Percentiles rank a stretch among this genome's conserved stretches.
phyloP scores from a whole-genome alignment of 2,888 invertebrate genomes.

The Apamea anceps region DNA sequence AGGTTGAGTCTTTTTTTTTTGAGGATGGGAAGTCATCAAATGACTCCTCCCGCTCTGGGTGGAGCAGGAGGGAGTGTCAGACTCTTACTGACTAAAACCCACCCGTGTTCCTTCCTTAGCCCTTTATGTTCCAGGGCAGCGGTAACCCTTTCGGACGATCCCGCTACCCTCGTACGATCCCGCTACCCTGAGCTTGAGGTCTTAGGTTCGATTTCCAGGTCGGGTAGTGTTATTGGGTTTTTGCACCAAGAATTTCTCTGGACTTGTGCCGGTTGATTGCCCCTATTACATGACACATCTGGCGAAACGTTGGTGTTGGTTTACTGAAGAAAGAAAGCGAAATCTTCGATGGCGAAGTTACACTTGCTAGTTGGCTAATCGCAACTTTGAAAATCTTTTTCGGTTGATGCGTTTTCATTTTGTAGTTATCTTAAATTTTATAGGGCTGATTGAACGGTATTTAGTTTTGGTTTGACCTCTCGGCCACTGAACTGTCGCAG shows the following conservation, averaged over 20 bases:
- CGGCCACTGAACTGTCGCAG: slow-evolving; percentile 47
- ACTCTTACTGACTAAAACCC: too few species aligned
- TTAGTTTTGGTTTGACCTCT: slow-evolving; percentile 34
- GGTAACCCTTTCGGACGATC: too few species aligned
- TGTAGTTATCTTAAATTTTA: not conserved
- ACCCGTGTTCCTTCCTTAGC: too few species aligned
- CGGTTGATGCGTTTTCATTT: not conserved
- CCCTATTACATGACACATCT: not conserved
- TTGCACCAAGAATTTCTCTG: not conserved
- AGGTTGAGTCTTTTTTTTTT: too few species aligned
- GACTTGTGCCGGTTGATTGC: not conserved
- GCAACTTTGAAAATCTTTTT: not conserved
- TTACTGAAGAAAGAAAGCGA: not conserved
- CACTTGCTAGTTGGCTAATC: not conserved
- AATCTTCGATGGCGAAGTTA: not conserved
- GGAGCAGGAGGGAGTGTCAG: too few species aligned
- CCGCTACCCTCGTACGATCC: too few species aligned
- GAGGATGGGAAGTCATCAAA: too few species aligned
- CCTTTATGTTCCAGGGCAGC: too few species aligned
- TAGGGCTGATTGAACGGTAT: not conserved
- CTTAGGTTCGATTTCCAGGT: too few species aligned
- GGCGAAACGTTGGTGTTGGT: not conserved
- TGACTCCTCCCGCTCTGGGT: too few species aligned
- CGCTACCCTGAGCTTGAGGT: too few species aligned
- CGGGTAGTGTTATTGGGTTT: not conserved